These are phyloP conservation scores for Panurus biarmicus DNA, from an alignment of 2,113 vertebrate genomes.

Conservation along the genomic window DNA sequence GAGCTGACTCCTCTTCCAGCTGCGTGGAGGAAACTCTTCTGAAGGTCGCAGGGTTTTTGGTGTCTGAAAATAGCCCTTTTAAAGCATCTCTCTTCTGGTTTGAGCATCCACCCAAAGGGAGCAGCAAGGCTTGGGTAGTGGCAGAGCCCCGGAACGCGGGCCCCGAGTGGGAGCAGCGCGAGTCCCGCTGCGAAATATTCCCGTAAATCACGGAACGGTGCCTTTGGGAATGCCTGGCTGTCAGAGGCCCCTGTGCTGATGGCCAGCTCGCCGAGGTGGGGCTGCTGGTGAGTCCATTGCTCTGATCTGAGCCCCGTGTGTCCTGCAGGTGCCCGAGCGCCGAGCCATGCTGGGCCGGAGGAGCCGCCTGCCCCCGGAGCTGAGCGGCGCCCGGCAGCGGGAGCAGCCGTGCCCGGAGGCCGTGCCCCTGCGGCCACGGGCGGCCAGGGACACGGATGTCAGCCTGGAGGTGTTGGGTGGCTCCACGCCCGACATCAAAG, in stretches of 20 bases:
- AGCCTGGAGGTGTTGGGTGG: conserved; percentile 73
- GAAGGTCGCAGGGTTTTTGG: background rate
- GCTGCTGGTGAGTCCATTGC: accelerated
- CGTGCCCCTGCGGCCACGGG: conserved; percentile 57
- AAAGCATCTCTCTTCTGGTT: background rate
- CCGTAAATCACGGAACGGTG: accelerated
- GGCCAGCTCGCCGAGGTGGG: background rate
- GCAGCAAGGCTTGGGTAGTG: background rate
- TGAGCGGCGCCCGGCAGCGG: conserved; percentile 48
- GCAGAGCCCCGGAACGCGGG: accelerated
- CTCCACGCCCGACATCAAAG: conserved; percentile 56
- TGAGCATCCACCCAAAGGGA: background rate
- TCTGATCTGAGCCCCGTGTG: background rate
- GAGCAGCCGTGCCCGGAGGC: conserved; percentile 65
- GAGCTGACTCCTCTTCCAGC: background rate
- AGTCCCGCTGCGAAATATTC: background rate
- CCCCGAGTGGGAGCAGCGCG: accelerated
- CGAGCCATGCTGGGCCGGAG: conserved; percentile 85
- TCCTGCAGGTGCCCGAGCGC: conserved; percentile 34
- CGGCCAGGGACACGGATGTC: conserved; percentile 51
- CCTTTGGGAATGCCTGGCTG: background rate
- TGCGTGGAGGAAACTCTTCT: background rate
- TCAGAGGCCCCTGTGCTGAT: background rate
- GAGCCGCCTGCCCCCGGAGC: conserved; percentile 58
- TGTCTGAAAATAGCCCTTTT: background rate